Conservation (phyloP, 64 coral and sea anemone genomes). For the Porites australiensis region DNA sequence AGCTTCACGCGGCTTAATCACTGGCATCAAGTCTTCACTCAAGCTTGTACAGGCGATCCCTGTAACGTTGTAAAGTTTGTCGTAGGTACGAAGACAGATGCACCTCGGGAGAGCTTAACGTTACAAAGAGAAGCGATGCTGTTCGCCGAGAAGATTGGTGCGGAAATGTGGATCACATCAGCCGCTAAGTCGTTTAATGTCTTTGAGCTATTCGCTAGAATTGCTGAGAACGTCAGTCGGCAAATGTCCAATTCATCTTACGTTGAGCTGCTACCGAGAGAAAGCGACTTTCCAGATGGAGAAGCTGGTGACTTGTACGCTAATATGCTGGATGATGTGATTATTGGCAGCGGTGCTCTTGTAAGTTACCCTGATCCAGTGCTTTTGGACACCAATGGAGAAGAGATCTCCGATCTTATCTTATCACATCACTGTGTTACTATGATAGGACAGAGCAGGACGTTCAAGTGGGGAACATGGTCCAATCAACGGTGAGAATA, state of each 20-base stretch:
- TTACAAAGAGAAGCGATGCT: slow-evolving; percentile 60
- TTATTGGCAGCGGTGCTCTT: slow-evolving; percentile 21
- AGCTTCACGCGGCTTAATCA: slow-evolving; percentile 58
- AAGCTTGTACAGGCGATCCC: slow-evolving; percentile 30
- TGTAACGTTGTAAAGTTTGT: slow-evolving; percentile 67
- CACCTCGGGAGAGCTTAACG: background rate
- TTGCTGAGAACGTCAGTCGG: slow-evolving; percentile 8
- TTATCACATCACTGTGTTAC: slow-evolving; percentile 51
- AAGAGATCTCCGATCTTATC: slow-evolving; percentile 40
- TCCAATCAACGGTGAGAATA: background rate
- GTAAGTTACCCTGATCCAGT: slow-evolving; percentile 75
- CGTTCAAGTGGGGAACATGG: slow-evolving; percentile 33
- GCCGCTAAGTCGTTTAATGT: slow-evolving; percentile 41
- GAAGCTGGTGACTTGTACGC: background rate
- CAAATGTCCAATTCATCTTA: background rate
- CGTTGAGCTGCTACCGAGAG: no score
- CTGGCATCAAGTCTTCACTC: slow-evolving; percentile 56
- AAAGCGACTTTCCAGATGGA: background rate
- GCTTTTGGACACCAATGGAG: slow-evolving; percentile 39
- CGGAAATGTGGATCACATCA: slow-evolving; percentile 72
- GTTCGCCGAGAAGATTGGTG: slow-evolving; percentile 73
- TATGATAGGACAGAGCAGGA: slow-evolving; percentile 23
- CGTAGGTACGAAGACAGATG: slow-evolving; percentile 74
- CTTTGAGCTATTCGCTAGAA: slow-evolving; percentile 55
- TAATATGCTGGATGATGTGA: slow-evolving; percentile 39